Evolutionary conservation across 1,140 invertebrate species (phyloP).

Genomic region (Drosophila tani): DNA sequence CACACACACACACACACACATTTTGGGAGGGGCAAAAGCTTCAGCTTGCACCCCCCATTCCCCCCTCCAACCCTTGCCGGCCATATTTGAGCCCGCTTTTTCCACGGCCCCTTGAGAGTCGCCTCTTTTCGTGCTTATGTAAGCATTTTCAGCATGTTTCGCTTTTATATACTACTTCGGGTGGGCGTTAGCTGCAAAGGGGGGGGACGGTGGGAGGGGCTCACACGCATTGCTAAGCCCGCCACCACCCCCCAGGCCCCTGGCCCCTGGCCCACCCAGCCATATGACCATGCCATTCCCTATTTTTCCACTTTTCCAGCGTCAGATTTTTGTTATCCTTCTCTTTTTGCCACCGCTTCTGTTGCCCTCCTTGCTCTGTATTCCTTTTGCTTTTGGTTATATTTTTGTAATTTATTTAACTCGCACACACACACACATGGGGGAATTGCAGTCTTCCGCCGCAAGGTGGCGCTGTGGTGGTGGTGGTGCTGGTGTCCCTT

Average conservation of each 20-base stretch:
- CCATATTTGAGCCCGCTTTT: constrained; percentile 2
- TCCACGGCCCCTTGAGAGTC: constrained; percentile 35
- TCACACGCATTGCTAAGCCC: constrained; percentile 27
- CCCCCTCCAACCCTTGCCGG: no score
- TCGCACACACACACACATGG: neutral
- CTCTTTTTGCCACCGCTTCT: constrained; percentile 6
- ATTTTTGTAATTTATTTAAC: constrained; percentile 46
- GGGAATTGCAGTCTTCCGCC: neutral
- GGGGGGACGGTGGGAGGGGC: constrained; percentile 10
- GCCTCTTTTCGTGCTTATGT: constrained; percentile 66
- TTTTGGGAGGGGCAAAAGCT: constrained; percentile 36
- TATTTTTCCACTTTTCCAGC: constrained; percentile 31
- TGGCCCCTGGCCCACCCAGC: neutral
- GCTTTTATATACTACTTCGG: constrained; percentile 76
- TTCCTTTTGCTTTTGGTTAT: constrained; percentile 7
- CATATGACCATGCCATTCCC: constrained; percentile 13
- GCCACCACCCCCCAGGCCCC: neutral
- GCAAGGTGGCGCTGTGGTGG: constrained; percentile 9
- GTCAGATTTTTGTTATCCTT: constrained; percentile 36
- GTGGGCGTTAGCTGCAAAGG: constrained; percentile 46
- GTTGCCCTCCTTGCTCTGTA: constrained; percentile 1
- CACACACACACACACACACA: constrained; percentile 25
- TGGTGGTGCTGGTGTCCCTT: neutral
- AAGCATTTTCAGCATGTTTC: constrained; percentile 80
- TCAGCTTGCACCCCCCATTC: constrained; percentile 13